Evolutionary conservation across 2,797 vertebrate species (phyloP).

Genomic region (Scolopax rusticola): DNA sequence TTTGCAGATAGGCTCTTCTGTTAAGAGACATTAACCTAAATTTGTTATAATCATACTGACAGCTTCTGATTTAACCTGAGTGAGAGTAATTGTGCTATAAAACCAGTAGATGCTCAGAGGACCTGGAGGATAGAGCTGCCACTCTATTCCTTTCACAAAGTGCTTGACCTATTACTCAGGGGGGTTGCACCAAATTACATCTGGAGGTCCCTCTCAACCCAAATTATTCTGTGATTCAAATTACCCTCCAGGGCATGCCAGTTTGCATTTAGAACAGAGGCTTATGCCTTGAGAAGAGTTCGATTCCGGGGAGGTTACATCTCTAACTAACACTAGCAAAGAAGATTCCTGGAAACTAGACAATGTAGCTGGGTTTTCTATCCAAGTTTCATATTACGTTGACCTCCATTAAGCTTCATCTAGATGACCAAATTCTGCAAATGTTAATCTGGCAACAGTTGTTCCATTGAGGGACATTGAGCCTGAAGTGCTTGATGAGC

Average conservation of each 20-base stretch:
- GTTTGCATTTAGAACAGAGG: neutral
- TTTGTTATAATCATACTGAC: neutral
- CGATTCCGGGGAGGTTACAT: neutral
- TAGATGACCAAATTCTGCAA: neutral
- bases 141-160: neutral
- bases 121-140: neutral
- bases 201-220: neutral
- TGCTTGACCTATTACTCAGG: neutral
- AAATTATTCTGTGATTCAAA: neutral
- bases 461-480: neutral
- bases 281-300: neutral
- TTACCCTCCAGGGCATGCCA: neutral
- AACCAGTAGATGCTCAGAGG: neutral
- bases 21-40: neutral
- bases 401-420: neutral
- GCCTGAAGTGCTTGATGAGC: neutral
- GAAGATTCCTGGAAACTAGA: neutral
- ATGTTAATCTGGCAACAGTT: neutral
- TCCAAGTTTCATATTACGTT: neutral
- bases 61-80: neutral
- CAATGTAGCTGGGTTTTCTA: neutral
- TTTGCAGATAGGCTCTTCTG: neutral
- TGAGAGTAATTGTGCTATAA: neutral
- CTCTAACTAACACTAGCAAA: neutral
- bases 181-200: neutral